Conservation (phyloP, 2,113 vertebrate species). For the Bos javanicus region DNA sequence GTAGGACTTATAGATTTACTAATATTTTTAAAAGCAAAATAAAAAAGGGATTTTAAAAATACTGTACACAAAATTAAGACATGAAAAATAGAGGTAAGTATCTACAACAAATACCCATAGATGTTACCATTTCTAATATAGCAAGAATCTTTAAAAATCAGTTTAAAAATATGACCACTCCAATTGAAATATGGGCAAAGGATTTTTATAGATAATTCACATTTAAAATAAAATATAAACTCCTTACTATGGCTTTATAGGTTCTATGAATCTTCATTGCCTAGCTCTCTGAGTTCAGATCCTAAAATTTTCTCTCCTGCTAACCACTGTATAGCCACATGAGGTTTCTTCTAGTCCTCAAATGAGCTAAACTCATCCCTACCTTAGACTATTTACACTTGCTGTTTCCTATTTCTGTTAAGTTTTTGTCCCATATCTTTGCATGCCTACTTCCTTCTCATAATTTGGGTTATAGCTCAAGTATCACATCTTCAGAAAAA, state of each 20-base stretch:
- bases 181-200: background rate
- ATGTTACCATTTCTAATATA: background rate
- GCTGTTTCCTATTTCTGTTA: background rate
- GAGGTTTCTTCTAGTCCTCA: background rate
- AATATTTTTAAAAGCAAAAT: background rate
- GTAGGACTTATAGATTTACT: background rate
- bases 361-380: background rate
- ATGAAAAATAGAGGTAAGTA: background rate
- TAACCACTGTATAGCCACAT: background rate
- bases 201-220: background rate
- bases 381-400: background rate
- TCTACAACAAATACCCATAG: background rate
- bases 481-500: background rate
- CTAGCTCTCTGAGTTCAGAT: background rate
- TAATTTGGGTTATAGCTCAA: background rate
- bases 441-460: background rate
- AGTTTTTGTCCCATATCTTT: background rate
- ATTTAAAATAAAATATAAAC: background rate
- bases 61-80: background rate
- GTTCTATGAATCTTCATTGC: background rate
- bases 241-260: background rate
- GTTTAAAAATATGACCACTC: background rate
- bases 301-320: background rate
- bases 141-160: background rate
- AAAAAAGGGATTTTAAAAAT: background rate